Percentiles rank a stretch among this genome's conserved stretches.
Evolutionary conservation across 2,888 invertebrate species (phyloP).

Genomic region (Synergus japonicus): DNA sequence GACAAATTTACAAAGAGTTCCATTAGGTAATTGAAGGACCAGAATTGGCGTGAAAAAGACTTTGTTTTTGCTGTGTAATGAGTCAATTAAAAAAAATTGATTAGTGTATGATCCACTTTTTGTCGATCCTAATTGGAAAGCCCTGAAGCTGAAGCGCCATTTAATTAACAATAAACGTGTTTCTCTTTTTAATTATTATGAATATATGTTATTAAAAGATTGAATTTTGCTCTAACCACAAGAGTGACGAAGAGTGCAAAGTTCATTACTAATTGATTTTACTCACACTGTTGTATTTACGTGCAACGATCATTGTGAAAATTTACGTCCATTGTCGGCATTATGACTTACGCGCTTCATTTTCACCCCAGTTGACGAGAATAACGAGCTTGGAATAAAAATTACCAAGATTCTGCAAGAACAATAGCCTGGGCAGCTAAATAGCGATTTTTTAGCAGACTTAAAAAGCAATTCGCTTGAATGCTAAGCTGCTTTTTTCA

Average conservation of each 20-base stretch:
- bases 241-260: background rate
- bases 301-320: background rate
- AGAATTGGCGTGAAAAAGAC: background rate
- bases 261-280: background rate
- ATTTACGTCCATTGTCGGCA: slow-evolving; percentile 7
- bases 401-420: slow-evolving; percentile 25
- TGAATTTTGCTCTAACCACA: background rate
- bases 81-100: background rate
- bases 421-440: slow-evolving; percentile 9
- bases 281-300: background rate
- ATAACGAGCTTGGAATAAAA: slow-evolving; percentile 29
- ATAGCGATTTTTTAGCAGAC: slow-evolving; percentile 22
- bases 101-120: background rate
- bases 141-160: background rate
- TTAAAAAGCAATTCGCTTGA: slow-evolving; percentile 32
- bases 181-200: background rate
- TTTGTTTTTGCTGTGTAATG: too few species aligned
- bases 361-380: slow-evolving; percentile 34
- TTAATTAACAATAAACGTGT: background rate
- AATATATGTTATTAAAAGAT: background rate
- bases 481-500: slow-evolving; percentile 33
- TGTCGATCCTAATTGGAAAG: background rate
- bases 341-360: slow-evolving; percentile 17
- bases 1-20: too few species aligned
- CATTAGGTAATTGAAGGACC: too few species aligned